Evolutionary conservation across 2,113 vertebrate genomes (phyloP), one percentile per base, ranked within the genome.

Genomic region (Pelecanoides urinatrix): DNA sequence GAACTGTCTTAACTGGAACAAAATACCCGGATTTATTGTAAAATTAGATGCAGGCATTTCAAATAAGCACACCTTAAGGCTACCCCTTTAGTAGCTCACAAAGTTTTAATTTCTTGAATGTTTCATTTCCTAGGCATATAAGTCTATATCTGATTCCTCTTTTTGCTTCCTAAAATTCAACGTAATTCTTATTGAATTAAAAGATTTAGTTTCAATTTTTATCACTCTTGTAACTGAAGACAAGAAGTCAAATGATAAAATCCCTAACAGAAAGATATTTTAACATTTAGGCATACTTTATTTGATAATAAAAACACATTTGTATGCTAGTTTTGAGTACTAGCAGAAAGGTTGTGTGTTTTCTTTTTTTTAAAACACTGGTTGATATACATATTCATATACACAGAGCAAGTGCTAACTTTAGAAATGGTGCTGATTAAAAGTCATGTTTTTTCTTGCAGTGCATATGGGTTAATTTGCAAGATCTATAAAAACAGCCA

Each of bases 221-320:
- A 98, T 97, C 97, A 95, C 94, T 97, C 94, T 94, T 98, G 97
- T 98, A 98, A 98, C 86, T 92, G 92, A 98, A 98, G 97, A 97
- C 90, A 97, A 97, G 94, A 97, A 96, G 72, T 81, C 74, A 97
- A 97, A 97, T 94, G 96, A 97, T 96, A 97, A 94, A 97, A 92
- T 86, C 61, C 86, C 73, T 94, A 97, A 98, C 61, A 62, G 95
- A 94, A 97, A 97, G 92, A 94, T 90, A 94, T 66, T 97, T 96
- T 94, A 98, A 96, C 95, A 85, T 96, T 89, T 66, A 97, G 95
- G 88, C 94, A 94, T 45, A 59, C 62, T 95, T 96, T 75, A 96
- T 97, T 98, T 97, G 95, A 96, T 96, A 97, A 97, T 96, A 97
- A 98, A 97, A 88, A 82, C 94, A 94, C 97, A 96, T 97, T 97